Percentiles rank a stretch among this genome's conserved stretches.
Evolutionary conservation across 2,797 vertebrate species (phyloP).

Genomic region (Taeniopygia guttata): DNA sequence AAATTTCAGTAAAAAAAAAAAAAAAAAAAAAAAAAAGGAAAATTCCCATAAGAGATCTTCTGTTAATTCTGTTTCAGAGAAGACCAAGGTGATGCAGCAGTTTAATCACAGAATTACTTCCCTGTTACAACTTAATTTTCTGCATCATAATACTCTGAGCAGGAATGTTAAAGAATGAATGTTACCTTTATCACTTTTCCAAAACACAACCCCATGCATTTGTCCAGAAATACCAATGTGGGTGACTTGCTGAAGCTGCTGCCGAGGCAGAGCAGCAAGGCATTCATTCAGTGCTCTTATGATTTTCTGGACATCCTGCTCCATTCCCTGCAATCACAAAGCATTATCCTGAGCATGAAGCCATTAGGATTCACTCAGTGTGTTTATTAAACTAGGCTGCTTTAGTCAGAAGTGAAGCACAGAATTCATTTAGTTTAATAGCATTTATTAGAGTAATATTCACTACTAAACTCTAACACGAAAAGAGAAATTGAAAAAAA

Average conservation of each 20-base stretch:
- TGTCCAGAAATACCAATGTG: slow-evolving; percentile 89
- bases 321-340: slow-evolving; percentile 80
- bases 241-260: slow-evolving; percentile 79
- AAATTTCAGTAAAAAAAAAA: background rate
- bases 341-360: background rate
- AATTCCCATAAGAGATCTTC: background rate
- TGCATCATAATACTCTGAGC: background rate
- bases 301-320: slow-evolving; percentile 85
- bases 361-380: background rate
- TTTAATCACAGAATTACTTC: background rate
- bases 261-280: slow-evolving; percentile 78
- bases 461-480: background rate
- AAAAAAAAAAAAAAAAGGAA: background rate
- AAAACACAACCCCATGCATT: slow-evolving; percentile 95
- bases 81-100: background rate
- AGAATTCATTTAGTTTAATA: background rate
- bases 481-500: background rate
- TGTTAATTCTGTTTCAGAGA: background rate
- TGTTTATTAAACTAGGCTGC: background rate
- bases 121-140: background rate
- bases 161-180: background rate
- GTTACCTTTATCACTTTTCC: slow-evolving; percentile 85
- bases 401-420: background rate
- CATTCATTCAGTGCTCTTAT: slow-evolving; percentile 82
- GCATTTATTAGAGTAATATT: background rate